Conservation (phyloP, 2,113 vertebrate genomes). For the Channa maculata region DNA sequence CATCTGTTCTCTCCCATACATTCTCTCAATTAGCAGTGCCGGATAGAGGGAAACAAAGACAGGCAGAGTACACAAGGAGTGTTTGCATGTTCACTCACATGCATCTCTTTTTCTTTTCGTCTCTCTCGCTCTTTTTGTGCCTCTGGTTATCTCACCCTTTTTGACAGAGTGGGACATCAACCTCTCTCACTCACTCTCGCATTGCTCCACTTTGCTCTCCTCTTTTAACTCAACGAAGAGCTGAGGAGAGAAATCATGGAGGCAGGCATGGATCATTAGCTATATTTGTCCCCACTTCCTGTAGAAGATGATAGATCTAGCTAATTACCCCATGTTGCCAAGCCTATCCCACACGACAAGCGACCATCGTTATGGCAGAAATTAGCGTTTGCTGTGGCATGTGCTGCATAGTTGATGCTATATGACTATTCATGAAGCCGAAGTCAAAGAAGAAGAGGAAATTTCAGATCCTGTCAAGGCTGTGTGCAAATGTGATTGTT, state of each 20-base stretch:
- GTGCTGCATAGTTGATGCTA: conserved; percentile 71
- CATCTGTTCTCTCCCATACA: conserved; percentile 83
- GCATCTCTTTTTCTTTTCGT: conserved; percentile 10
- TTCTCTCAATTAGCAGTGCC: conserved; percentile 85
- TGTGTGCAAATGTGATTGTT: conserved; percentile 67
- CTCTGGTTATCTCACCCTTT: conserved; percentile 30
- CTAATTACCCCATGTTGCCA: conserved; percentile 82
- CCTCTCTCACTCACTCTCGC: conserved; percentile 13
- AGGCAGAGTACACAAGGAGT: conserved; percentile 12
- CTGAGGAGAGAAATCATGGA: conserved; percentile 77
- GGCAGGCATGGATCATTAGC: conserved; percentile 83
- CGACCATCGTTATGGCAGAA: conserved; percentile 69
- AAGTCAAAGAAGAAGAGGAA: conserved; percentile 61
- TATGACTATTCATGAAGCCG: conserved; percentile 77
- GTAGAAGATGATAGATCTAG: conserved; percentile 83
- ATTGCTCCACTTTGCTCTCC: conserved; percentile 26
- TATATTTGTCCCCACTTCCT: conserved; percentile 84
- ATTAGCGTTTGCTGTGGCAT: conserved; percentile 56
- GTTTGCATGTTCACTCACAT: conserved; percentile 31
- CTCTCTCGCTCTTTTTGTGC: conserved; percentile 20
- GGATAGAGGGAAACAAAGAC: conserved; percentile 35
- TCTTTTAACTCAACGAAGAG: conserved; percentile 63
- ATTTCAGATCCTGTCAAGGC: conserved; percentile 50
- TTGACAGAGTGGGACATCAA: conserved; percentile 18
- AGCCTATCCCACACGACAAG: conserved; percentile 73